Conservation (phyloP, 2,113 vertebrate species). For the Plecotus auritus region DNA sequence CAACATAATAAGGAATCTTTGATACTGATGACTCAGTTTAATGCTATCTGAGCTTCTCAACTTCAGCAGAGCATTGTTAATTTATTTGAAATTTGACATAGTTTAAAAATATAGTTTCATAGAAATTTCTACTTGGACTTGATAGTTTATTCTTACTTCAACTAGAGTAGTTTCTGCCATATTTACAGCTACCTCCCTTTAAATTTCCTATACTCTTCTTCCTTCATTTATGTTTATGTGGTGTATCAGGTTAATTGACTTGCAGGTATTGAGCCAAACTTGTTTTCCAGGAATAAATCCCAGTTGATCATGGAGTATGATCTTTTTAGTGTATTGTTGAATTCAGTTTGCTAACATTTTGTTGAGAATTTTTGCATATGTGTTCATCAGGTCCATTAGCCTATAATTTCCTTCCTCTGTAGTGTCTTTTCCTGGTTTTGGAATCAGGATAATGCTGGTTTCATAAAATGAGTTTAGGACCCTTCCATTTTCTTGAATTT, state of each 20-base stretch:
- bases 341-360: neutral
- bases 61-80: neutral
- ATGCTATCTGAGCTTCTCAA: neutral
- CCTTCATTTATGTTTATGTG: neutral
- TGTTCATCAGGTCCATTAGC: neutral
- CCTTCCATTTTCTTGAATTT: neutral
- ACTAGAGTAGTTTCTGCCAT: neutral
- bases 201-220: neutral
- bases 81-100: conserved; percentile 4
- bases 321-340: neutral
- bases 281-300: neutral
- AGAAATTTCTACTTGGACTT: neutral
- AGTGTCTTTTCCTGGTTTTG: neutral
- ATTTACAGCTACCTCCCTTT: neutral
- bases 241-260: neutral
- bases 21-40: neutral
- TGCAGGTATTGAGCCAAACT: neutral
- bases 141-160: neutral
- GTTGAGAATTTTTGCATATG: neutral
- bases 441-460: neutral
- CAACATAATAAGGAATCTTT: neutral
- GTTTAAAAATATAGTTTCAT: neutral
- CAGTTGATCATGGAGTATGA: neutral
- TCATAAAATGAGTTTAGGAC: neutral
- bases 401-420: neutral